phyloP scores from a whole-genome alignment of 2,113 vertebrate species.

The Sciurus niger region DNA sequence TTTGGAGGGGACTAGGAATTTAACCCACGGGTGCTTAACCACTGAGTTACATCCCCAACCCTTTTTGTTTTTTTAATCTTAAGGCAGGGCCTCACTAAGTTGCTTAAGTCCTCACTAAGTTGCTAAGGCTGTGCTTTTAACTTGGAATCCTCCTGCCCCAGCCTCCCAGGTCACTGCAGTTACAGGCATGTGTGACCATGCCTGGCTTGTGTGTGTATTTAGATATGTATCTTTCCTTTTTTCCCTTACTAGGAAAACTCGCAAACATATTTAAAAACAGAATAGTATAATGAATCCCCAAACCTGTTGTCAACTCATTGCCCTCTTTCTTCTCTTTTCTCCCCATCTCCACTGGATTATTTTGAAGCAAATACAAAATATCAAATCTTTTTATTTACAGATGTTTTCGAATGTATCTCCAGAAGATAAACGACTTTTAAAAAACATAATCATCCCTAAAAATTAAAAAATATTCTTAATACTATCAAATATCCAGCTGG shows the following conservation, averaged over 20 bases:
- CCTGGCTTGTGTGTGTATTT: neutral
- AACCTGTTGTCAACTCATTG: neutral
- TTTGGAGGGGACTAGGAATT: too few relatives aligned
- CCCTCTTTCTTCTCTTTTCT: neutral
- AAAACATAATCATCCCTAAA: neutral
- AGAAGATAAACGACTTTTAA: slow-evolving; percentile 16
- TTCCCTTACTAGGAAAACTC: neutral
- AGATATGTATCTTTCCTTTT: neutral
- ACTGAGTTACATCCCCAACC: too few relatives aligned
- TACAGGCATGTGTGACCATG: too few relatives aligned
- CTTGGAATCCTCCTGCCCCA: too few relatives aligned
- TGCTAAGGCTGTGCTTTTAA: too few relatives aligned
- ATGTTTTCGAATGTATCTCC: neutral
- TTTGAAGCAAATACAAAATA: slow-evolving; percentile 4
- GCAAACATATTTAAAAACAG: neutral
- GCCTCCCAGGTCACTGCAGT: too few relatives aligned
- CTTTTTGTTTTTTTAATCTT: too few relatives aligned
- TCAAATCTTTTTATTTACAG: neutral
- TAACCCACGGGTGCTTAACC: too few relatives aligned
- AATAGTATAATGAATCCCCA: neutral
- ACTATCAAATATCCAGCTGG: too few relatives aligned
- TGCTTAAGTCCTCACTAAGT: too few relatives aligned
- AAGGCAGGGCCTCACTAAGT: too few relatives aligned
- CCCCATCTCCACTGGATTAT: neutral
- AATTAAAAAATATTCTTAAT: neutral